Conservation (phyloP, 2,888 invertebrate genomes). For the Ennomos quercinarius region DNA sequence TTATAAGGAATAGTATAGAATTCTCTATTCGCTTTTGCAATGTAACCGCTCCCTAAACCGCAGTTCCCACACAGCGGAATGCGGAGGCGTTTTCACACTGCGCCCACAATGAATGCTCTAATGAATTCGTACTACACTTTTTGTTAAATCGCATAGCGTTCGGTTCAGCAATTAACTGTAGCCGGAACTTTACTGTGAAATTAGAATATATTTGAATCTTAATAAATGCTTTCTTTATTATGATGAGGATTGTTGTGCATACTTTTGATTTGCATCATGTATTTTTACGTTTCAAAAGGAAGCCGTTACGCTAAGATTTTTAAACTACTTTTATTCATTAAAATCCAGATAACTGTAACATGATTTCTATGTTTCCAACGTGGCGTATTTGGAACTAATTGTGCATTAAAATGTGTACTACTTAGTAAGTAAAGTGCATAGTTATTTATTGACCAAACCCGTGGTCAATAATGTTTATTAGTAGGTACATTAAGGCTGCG, state of each 20-base stretch:
- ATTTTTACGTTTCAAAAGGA: not conserved
- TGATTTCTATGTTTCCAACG: no score
- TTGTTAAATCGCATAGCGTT: conserved; percentile 28
- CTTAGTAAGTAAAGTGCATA: no score
- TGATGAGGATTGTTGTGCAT: conserved; percentile 5
- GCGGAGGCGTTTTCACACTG: conserved; percentile 59
- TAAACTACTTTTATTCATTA: no score
- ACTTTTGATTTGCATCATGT: conserved; percentile 9
- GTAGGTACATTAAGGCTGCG: no score
- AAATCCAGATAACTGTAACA: no score
- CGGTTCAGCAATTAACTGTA: conserved; percentile 25
- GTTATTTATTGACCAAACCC: no score
- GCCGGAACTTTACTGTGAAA: conserved; percentile 9
- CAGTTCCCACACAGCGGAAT: conserved; percentile 55
- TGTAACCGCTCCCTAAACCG: conserved; percentile 20
- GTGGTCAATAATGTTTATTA: no score
- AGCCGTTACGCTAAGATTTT: not conserved
- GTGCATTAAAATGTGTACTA: no score
- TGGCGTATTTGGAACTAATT: no score
- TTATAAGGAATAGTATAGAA: no score
- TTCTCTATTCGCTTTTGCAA: conserved; percentile 5
- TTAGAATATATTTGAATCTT: conserved; percentile 13
- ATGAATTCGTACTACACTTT: conserved; percentile 45
- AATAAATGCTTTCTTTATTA: conserved; percentile 7
- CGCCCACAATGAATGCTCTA: conserved; percentile 52